Base-by-base conservation (phyloP, 2,797 vertebrate species). In the Euthynnus affinis region DNA sequence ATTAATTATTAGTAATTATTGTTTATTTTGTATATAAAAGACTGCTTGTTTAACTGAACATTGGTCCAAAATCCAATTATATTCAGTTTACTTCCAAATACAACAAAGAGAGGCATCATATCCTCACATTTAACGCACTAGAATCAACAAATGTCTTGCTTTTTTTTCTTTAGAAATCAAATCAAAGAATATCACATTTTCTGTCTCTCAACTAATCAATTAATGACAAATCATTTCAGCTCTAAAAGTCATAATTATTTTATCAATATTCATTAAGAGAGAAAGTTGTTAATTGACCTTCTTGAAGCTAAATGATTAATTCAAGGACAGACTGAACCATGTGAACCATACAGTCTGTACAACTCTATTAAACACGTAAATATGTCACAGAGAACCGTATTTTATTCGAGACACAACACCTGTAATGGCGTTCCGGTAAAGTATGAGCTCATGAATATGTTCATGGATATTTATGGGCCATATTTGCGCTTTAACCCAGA, bases 401-500 rank as follows among this genome's bases (percentile, higher is more conserved):
- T 9, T 44, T 27, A 42, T 13, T 42, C 22, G 6, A 64, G 32
- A 5, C 0, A 37, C 61, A 7, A 49, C 22, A 13, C 12, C 44
- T 37, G 40, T 29, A 1, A 46, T 29, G 17, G 9, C 22, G 17
- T 29, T 74, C 34, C 14, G 9, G 51, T 48, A 5, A 9, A 46
- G 18, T 34, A 44, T 57, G 13, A 57, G 13, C 22, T 23, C 66
- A 64, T 44, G 23, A 65, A 80, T 63, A 46, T 62, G 49, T 55
- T 65, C 18, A 59, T 10, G 7, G 25, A 37, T 37, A 37, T 37
- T 37, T 37, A 37, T 37, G 18, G 7, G 3, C 20, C n/a, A 9
- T 18, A 18, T 49, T 20, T 8, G 3, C 8, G 63, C 27, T 5
- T 57, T 18, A 27, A 69, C 65, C 61, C 59, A 49, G 23, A 69